Base-by-base conservation (phyloP, 1,140 invertebrate genomes). In the Monomorium pharaonis region DNA sequence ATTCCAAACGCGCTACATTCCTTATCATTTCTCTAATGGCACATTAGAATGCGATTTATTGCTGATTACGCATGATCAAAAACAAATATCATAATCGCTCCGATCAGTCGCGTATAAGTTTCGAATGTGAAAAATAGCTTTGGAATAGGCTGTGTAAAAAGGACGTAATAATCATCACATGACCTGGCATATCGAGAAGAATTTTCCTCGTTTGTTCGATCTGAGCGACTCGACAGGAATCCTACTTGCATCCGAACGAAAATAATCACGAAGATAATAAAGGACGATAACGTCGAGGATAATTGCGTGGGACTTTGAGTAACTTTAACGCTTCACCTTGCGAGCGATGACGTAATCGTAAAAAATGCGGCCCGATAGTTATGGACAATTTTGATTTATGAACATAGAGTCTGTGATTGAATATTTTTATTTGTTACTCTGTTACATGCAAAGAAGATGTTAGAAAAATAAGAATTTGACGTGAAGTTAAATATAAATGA, bases 331-430 rank as follows among this genome's bases (percentile, higher is more conserved):
- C 42, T 54, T 69, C 3, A 65, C 33, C 24, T 16, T 51, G 24
- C 18, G 24, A 47, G 49, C 37, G 37, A 47, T 83, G 51, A 83
- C 14, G 78, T 72, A 74, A 83, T 58, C 78, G 18, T 14, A 37
- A 1, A 69, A 72, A 62, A 58, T 21, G 18, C 51, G 27, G 12
- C 5, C n/a, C n/a, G 47, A 18, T 58, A 47, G 37, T 62, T 47
- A 77, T n/a, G 24, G 0, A 4, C 16, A 3, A 54, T 69, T 80
- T 51, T 80, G 14, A 54, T 27, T 54, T 51, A 69, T 4, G 44
- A 65, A 10, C 30, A 58, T 3, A 65, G 24, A 63, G 51, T 75
- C 4, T 58, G 9, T n/a, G 37, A 24, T 37, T 51, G 16, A 80
- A 24, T 24, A n/a, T 51, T 2, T 10, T 21, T 3, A 42, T 24